phyloP scores from a whole-genome alignment of 2,113 vertebrate species.

The Phyllopteryx taeniolatus region DNA sequence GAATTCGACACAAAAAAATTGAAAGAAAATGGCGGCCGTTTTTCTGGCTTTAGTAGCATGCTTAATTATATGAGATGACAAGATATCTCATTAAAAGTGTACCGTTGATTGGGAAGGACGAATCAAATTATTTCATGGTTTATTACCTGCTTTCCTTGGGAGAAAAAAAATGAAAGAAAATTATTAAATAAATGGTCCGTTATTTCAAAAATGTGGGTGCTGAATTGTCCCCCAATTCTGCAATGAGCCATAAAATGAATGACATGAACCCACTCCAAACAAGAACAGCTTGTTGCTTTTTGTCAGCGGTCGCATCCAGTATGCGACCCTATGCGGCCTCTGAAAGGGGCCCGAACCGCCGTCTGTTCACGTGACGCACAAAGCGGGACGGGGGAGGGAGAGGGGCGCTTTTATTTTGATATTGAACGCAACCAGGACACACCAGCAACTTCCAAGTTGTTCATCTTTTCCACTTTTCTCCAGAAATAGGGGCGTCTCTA shows the following conservation, averaged over 20 bases:
- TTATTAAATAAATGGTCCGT: too few relatives aligned
- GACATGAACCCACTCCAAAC: background rate
- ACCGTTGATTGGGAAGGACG: too few relatives aligned
- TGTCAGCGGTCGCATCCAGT: background rate
- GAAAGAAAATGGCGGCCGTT: background rate
- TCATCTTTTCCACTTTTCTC: background rate
- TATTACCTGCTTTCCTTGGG: too few relatives aligned
- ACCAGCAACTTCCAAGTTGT: conserved; percentile 12
- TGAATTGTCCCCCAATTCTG: background rate
- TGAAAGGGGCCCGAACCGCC: conserved; percentile 6
- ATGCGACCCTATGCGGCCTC: background rate
- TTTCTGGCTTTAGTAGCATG: background rate
- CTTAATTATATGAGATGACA: too few relatives aligned
- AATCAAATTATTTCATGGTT: too few relatives aligned
- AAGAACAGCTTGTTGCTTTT: background rate
- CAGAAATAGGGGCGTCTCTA: background rate
- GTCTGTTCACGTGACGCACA: background rate
- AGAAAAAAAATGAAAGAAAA: too few relatives aligned
- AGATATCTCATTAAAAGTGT: too few relatives aligned
- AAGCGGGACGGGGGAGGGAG: conserved; percentile 1
- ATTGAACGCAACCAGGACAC: background rate
- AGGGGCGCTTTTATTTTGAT: conserved; percentile 38
- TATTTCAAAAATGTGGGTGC: background rate
- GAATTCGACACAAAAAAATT: too few relatives aligned
- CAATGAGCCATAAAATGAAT: background rate